phyloP scores from a whole-genome alignment of 2,797 vertebrate species.

The Clarias laeviceps region DNA sequence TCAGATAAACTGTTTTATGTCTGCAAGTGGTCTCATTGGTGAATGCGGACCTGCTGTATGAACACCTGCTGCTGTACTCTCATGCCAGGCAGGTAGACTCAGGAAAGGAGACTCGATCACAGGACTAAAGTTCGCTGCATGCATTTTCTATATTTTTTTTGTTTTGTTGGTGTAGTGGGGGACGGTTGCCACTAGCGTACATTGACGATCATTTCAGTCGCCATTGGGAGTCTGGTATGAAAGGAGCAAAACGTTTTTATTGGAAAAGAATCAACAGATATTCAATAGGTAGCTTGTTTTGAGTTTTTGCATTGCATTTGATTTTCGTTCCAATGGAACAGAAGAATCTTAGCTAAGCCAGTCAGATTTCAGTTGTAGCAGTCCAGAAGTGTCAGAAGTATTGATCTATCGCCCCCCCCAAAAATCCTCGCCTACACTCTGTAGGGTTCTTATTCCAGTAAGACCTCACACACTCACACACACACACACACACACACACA shows the following conservation, averaged over 20 bases:
- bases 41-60: too few species aligned
- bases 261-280: neutral
- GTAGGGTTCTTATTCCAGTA: conserved; percentile 40
- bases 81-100: too few species aligned
- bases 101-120: too few species aligned
- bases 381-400: conserved; percentile 23
- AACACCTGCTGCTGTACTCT: too few species aligned
- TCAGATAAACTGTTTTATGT: too few species aligned
- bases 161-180: too few species aligned
- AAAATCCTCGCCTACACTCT: conserved; percentile 27
- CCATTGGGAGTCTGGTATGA: neutral
- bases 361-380: neutral
- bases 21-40: too few species aligned
- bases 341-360: neutral
- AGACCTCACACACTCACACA: conserved; percentile 12
- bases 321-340: neutral
- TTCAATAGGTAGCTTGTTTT: neutral
- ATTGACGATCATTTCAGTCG: too few species aligned
- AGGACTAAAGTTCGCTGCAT: too few species aligned
- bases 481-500: conserved; percentile 4
- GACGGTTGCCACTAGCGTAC: too few species aligned
- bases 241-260: neutral
- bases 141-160: too few species aligned
- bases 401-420: conserved; percentile 41
- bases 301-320: neutral